phyloP scores from a whole-genome alignment of 2,113 vertebrate species.

The Platichthys stellatus region DNA sequence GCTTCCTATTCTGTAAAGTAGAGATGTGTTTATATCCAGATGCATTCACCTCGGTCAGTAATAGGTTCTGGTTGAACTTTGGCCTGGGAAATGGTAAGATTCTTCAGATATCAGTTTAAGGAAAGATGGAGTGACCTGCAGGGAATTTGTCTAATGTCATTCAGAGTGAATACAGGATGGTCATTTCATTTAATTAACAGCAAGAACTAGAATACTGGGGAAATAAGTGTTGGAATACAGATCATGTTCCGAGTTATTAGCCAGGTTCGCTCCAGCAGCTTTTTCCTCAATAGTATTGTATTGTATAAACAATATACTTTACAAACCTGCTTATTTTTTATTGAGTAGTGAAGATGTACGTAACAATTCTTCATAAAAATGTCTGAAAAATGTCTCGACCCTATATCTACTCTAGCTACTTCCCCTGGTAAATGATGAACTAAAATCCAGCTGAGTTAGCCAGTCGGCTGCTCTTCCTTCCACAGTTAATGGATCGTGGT shows the following conservation, averaged over 20 bases:
- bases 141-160: background rate
- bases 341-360: background rate
- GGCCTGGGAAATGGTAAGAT: background rate
- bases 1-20: background rate
- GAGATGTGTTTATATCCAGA: background rate
- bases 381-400: no score
- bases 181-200: background rate
- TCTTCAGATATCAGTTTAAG: background rate
- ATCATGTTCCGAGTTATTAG: no score
- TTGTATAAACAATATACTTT: background rate
- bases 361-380: no score
- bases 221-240: no score
- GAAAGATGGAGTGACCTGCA: background rate
- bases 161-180: background rate
- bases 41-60: background rate
- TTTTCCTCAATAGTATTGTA: background rate
- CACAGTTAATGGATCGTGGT: no score
- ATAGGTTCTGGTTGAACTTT: conserved; percentile 4
- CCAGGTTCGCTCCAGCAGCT: background rate
- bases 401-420: background rate
- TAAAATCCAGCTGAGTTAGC: no score
- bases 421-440: no score
- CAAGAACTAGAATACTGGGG: no score
- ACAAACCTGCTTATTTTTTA: background rate
- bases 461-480: no score